phyloP scores from a whole-genome alignment of 2,113 vertebrate genomes.

The Laticauda laticaudata region DNA sequence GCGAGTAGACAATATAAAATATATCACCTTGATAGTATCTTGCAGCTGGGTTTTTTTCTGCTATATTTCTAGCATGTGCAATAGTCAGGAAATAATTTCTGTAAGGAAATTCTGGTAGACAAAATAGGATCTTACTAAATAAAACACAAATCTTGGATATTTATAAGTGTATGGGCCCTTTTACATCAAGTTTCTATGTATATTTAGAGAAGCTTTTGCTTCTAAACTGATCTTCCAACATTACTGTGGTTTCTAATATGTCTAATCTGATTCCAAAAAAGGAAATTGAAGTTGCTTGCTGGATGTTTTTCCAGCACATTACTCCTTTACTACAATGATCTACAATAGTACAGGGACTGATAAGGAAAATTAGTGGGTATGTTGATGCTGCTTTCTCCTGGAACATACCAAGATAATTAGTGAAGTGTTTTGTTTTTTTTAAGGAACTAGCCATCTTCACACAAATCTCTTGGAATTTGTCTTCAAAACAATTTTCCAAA shows the following conservation, averaged over 20 bases:
- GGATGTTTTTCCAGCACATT: neutral
- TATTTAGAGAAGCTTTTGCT: neutral
- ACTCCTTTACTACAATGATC: slow-evolving; percentile 10
- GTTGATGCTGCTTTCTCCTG: neutral
- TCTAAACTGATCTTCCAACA: slow-evolving; percentile 13
- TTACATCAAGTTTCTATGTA: neutral
- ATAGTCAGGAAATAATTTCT: slow-evolving; percentile 39
- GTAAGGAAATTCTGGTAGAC: slow-evolving; percentile 18
- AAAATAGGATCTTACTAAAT: slow-evolving; percentile 33
- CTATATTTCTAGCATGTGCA: slow-evolving; percentile 23
- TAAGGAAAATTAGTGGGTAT: neutral
- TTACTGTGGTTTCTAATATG: slow-evolving; percentile 31
- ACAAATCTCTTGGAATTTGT: neutral
- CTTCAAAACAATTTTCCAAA: neutral
- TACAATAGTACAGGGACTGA: fast-evolving
- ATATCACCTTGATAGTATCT: slow-evolving; percentile 64
- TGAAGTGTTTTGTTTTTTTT: neutral
- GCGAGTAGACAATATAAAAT: slow-evolving; percentile 52
- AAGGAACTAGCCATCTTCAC: neutral
- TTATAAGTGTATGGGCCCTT: neutral
- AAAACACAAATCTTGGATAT: neutral
- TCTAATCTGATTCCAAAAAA: neutral
- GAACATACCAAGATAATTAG: slow-evolving; percentile 5
- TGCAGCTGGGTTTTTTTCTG: slow-evolving; percentile 36
- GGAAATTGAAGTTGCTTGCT: slow-evolving; percentile 20